A percentile compares a stretch with the other conserved stretches of the same genome.
Evolutionary conservation across 2,113 vertebrate species (phyloP).

Genomic region (Falco punctatus): DNA sequence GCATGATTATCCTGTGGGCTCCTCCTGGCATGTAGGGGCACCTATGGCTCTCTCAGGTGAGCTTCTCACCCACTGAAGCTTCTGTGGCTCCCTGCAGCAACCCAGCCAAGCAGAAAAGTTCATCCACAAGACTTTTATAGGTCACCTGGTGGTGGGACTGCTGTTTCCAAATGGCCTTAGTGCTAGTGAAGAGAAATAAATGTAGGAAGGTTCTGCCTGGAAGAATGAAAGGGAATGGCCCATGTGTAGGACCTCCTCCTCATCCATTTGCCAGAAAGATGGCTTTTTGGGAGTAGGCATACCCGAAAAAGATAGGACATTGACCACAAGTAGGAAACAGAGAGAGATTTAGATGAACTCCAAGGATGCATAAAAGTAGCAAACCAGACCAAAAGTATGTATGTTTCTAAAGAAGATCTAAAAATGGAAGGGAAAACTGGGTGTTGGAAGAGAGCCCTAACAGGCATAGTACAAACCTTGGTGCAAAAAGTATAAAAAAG

Average conservation of each 20-base stretch:
- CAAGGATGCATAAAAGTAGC: not conserved
- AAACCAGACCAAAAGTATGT: not conserved
- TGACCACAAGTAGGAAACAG: not conserved
- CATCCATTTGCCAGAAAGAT: not conserved
- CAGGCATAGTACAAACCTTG: not conserved
- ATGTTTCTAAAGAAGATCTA: not conserved
- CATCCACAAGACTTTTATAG: not conserved
- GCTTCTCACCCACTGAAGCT: not conserved
- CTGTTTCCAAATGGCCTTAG: accelerated
- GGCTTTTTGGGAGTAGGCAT: not conserved
- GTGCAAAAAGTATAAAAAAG: not conserved
- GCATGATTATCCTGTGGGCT: not conserved
- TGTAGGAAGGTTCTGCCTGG: not conserved
- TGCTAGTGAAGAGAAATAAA: not conserved
- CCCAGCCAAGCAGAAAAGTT: not conserved
- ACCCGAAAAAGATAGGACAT: not conserved
- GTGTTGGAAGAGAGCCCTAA: not conserved
- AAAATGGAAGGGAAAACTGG: not conserved
- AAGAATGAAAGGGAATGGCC: not conserved
- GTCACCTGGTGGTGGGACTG: not conserved
- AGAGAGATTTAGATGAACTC: not conserved
- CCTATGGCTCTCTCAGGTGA: not conserved
- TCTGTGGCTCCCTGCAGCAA: not conserved
- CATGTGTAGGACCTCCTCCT: accelerated
- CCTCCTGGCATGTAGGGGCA: not conserved